Conservation (phyloP, 2,113 vertebrate species). For the Taurulus bubalis region DNA sequence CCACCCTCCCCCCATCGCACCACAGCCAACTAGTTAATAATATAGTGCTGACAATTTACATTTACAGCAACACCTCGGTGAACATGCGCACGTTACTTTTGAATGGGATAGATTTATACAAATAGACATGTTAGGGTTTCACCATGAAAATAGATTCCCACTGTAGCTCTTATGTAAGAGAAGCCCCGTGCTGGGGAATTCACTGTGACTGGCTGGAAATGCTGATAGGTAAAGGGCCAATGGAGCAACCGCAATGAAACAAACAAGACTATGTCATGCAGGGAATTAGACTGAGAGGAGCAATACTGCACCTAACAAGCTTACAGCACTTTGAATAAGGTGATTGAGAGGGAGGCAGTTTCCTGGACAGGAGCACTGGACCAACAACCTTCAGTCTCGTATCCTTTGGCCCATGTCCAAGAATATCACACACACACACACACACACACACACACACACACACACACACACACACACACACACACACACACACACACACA, state of each 20-base stretch:
- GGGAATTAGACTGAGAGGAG: conserved; percentile 67
- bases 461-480: conserved; percentile 25
- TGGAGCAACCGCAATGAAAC: conserved; percentile 43
- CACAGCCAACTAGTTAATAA: neutral
- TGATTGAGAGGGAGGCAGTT: conserved; percentile 60
- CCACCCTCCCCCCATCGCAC: neutral
- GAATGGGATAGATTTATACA: neutral
- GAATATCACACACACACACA: conserved; percentile 28
- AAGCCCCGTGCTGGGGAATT: conserved; percentile 9
- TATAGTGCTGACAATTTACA: conserved; percentile 32
- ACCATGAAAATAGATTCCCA: neutral
- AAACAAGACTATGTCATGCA: conserved; percentile 62
- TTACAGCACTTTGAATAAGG: conserved; percentile 57
- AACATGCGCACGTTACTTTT: neutral
- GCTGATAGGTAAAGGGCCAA: conserved; percentile 43
- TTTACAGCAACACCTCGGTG: neutral
- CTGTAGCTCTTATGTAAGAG: conserved; percentile 13
- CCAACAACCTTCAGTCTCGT: conserved; percentile 57
- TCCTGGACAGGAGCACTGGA: conserved; percentile 56
- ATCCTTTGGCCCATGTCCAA: conserved; percentile 53
- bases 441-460: conserved; percentile 28
- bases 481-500: conserved; percentile 27
- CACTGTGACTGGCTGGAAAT: conserved; percentile 24
- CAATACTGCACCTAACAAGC: conserved; percentile 66
- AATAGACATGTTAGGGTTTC: conserved; percentile 1